A percentile compares a stretch with the other conserved stretches of the same genome.
phyloP scores from a whole-genome alignment of 1,140 invertebrate genomes.

The Apocrypta bakeri region DNA sequence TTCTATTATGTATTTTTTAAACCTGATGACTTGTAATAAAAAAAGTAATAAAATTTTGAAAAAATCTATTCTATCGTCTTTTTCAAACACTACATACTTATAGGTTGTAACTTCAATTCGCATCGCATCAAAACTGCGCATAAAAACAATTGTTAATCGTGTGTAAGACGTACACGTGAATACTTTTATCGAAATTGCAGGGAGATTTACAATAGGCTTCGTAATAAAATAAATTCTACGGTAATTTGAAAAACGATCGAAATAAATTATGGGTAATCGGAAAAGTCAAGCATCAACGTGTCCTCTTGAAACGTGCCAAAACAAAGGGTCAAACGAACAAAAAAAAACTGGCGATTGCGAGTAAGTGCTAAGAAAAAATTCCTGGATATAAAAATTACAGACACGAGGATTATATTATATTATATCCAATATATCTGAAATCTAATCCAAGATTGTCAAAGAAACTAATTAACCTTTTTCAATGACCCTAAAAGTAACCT shows the following conservation, averaged over 20 bases:
- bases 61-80: not conserved
- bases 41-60: not conserved
- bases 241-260: not conserved
- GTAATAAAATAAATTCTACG: not conserved
- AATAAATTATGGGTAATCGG: not conserved
- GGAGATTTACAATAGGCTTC: not conserved
- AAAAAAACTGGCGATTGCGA: no score
- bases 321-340: no score
- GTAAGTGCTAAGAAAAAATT: not conserved
- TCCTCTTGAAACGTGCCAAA: no score
- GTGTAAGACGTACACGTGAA: not conserved
- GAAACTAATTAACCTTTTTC: no score
- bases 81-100: not conserved
- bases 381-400: no score
- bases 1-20: not conserved
- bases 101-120: not conserved
- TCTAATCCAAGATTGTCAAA: no score
- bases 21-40: not conserved
- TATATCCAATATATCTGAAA: no score
- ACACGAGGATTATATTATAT: no score
- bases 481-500: not conserved
- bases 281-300: not conserved
- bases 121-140: no score
- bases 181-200: not conserved
- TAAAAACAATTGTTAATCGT: no score